Conservation (phyloP, 2,113 vertebrate genomes). For the Chionomys nivalis region DNA sequence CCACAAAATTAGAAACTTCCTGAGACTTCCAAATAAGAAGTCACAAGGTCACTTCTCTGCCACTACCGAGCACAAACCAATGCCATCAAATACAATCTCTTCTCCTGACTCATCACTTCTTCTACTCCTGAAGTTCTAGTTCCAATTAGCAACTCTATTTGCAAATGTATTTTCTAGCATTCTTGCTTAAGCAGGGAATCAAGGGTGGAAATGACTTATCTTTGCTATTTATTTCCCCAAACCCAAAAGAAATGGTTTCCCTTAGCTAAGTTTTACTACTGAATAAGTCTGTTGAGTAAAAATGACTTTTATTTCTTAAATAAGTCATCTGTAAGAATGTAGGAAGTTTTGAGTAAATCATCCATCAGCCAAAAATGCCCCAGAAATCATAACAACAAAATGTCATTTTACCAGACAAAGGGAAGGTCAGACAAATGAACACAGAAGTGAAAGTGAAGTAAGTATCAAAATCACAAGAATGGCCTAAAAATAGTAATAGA, state of each 20-base stretch:
- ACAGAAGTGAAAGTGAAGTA: constrained; percentile 26
- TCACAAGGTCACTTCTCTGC: not conserved
- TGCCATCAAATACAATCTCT: not conserved
- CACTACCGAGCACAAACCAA: not conserved
- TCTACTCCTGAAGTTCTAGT: not conserved
- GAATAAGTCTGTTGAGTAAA: not conserved
- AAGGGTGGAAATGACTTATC: not conserved
- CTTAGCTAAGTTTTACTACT: constrained; percentile 9
- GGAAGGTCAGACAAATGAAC: constrained; percentile 46
- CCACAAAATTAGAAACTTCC: not conserved
- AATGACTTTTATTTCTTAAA: not conserved
- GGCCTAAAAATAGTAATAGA: constrained; percentile 49
- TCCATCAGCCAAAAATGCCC: not conserved
- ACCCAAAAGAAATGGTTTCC: not conserved
- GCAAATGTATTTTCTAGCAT: not conserved
- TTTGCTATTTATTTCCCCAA: constrained; percentile 7
- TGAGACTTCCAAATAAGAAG: not conserved
- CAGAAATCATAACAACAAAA: not conserved
- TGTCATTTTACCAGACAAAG: constrained; percentile 36
- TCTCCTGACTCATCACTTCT: not conserved
- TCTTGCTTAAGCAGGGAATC: not conserved
- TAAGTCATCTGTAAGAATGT: not conserved
- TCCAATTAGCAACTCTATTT: constrained; percentile 24
- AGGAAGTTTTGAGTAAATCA: constrained; percentile 51
- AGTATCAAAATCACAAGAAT: not conserved